Conservation (phyloP, 2,888 invertebrate species). For the Cosmorhoe ocellata region DNA sequence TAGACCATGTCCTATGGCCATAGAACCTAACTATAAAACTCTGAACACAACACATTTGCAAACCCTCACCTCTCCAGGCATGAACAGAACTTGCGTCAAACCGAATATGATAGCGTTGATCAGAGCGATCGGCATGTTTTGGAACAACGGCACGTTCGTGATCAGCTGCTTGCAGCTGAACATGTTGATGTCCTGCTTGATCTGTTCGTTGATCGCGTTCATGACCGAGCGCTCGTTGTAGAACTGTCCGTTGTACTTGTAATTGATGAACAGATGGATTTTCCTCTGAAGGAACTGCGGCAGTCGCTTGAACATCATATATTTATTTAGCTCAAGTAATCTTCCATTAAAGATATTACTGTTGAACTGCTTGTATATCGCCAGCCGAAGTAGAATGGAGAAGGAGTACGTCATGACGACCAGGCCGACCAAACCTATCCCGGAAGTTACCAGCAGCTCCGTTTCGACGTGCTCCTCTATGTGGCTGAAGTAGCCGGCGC, state of each 20-base stretch:
- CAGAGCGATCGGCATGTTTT: slow-evolving; percentile 72
- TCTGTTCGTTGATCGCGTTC: slow-evolving; percentile 62
- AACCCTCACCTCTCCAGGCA: slow-evolving; percentile 77
- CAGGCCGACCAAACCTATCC: slow-evolving; percentile 47
- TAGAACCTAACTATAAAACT: background rate
- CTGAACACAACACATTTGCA: background rate
- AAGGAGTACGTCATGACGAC: slow-evolving; percentile 49
- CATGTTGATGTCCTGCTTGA: slow-evolving; percentile 80
- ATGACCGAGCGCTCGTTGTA: slow-evolving; percentile 55
- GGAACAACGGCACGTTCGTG: slow-evolving; percentile 78
- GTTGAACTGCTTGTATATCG: slow-evolving; percentile 48
- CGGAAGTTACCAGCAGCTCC: slow-evolving; percentile 45
- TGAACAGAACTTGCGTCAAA: slow-evolving; percentile 76
- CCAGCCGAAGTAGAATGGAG: slow-evolving; percentile 47
- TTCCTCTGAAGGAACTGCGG: slow-evolving; percentile 51
- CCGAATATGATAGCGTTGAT: slow-evolving; percentile 76
- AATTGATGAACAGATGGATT: slow-evolving; percentile 53
- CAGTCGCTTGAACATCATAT: slow-evolving; percentile 49
- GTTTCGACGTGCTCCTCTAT: slow-evolving; percentile 41
- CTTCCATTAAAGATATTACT: slow-evolving; percentile 50
- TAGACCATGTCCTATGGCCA: background rate
- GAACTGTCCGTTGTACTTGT: slow-evolving; percentile 58
- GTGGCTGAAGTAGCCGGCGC: slow-evolving; percentile 48
- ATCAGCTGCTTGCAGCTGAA: slow-evolving; percentile 79
- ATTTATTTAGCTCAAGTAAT: slow-evolving; percentile 50